Base-by-base conservation (phyloP, 2,113 vertebrate genomes). In the Burhinus oedicnemus region DNA sequence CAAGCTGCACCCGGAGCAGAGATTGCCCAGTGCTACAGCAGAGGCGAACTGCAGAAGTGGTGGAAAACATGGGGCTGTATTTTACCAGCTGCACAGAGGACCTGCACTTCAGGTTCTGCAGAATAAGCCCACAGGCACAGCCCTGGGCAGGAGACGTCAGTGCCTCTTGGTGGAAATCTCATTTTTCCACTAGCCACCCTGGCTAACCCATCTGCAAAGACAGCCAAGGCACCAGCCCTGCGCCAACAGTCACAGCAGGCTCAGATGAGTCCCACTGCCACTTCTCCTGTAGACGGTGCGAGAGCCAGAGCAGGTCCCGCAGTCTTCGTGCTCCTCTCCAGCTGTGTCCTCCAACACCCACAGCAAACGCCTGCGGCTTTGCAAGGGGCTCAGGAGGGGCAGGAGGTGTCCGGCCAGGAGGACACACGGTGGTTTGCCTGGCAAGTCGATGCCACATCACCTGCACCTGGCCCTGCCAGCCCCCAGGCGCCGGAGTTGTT, bases 391-490 rank as follows among this genome's bases (percentile, higher is more conserved):
- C 5, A 2, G 54, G 61, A 27, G 6, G 38, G 62, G 14, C 3
- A 2, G 78, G 64, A 68, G 36, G 13, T 34, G 23, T 61, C 22
- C 1, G 0, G 12, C n/a, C 3, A 2, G 61, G 42, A 58, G 52
- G 15, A 21, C 2, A 0, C 2, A 3, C 1, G 3, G 44, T 19
- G 38, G 38, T 17, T 52, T 6, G 1, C 38, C 38, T 1, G 2
- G 34, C 55, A 62, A 3, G 40, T 20, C 1, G 4, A 9, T 8
- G n/a, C 21, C 9, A 5, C 72, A 49, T 42, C 64, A 30, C 30
- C 30, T 18, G 11, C 57, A 22, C 11, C 71, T 9, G 0, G 27
- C 34, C 61, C 36, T 7, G 3, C 30, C 87, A 38, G 51, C 26
- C 32, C 17, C 47, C 36, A 25, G 29, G 27, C 11, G 14, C 64